Conservation (phyloP, 2,888 invertebrate species). For the Cryptosula pallasiana region DNA sequence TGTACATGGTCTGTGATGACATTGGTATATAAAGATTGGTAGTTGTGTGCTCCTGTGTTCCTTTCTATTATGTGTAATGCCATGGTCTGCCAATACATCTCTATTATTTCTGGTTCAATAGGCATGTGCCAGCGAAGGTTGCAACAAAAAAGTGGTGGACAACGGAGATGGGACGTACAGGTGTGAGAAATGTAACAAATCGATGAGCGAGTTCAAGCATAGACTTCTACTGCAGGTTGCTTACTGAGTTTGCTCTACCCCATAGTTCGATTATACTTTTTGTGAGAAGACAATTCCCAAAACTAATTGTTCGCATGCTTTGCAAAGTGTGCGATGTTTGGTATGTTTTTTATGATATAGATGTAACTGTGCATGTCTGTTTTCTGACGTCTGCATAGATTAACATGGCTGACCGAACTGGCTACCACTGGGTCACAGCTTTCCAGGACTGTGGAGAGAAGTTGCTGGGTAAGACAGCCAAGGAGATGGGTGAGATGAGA, state of each 20-base stretch:
- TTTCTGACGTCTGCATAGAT: too few species aligned
- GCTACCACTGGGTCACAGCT: constrained; percentile 81
- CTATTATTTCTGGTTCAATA: constrained; percentile 32
- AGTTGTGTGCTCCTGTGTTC: too few species aligned
- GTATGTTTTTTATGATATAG: too few species aligned
- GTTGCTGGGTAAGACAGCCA: constrained; percentile 40
- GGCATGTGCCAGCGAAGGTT: constrained; percentile 80
- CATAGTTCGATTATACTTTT: too few species aligned
- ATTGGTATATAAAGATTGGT: too few species aligned
- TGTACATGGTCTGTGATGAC: constrained; percentile 71
- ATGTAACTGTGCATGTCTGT: too few species aligned
- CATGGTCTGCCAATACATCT: too few species aligned
- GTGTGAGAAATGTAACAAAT: constrained; percentile 89
- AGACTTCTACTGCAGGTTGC: constrained; percentile 74
- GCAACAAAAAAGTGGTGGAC: constrained; percentile 92
- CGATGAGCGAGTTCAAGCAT: constrained; percentile 79
- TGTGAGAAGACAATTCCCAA: too few species aligned
- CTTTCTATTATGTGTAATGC: too few species aligned
- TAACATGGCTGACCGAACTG: constrained; percentile 79
- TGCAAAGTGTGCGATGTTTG: too few species aligned
- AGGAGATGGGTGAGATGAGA: constrained; percentile 63
- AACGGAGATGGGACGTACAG: constrained; percentile 78
- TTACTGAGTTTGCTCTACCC: too few species aligned
- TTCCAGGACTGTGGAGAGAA: constrained; percentile 63
- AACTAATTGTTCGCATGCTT: too few species aligned